Percentiles rank a stretch among this genome's conserved stretches.
These are phyloP conservation scores for Diplodus sargus DNA, from an alignment of 2,797 vertebrate species.

Conservation along the genomic window DNA sequence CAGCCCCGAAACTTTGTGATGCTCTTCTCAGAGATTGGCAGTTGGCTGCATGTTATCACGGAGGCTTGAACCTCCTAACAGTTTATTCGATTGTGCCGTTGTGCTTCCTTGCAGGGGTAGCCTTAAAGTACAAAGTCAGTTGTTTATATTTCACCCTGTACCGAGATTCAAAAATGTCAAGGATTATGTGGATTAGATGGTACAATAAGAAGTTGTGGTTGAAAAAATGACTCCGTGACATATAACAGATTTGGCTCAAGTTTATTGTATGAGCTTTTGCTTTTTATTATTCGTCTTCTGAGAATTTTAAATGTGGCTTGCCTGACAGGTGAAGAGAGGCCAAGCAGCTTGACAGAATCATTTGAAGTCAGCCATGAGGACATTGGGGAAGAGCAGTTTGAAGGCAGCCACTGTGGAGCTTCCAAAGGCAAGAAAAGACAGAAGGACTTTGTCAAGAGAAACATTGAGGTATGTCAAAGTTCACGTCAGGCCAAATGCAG, in stretches of 20 bases:
- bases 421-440: slow-evolving; percentile 79
- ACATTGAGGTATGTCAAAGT: slow-evolving; percentile 92
- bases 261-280: slow-evolving; percentile 17
- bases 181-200: not conserved
- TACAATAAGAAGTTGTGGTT: slow-evolving; percentile 2
- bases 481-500: slow-evolving; percentile 61
- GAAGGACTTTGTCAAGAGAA: slow-evolving; percentile 92
- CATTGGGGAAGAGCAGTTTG: slow-evolving; percentile 53
- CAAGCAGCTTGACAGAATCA: slow-evolving; percentile 35
- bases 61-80: not conserved
- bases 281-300: slow-evolving; percentile 27
- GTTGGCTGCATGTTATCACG: not conserved
- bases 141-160: not conserved
- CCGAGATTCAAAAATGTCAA: not conserved
- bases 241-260: slow-evolving; percentile 6
- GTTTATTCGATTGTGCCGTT: too few species aligned
- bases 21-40: not conserved
- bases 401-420: slow-evolving; percentile 59
- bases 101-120: not conserved
- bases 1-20: not conserved
- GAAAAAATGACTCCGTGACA: slow-evolving; percentile 6
- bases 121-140: not conserved
- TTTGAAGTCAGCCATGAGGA: slow-evolving; percentile 56
- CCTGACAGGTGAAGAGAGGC: slow-evolving; percentile 60
- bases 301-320: slow-evolving; percentile 40